Evolutionary conservation across 2,797 vertebrate genomes (phyloP).

Genomic region (Enteromius unitaeniatus): DNA sequence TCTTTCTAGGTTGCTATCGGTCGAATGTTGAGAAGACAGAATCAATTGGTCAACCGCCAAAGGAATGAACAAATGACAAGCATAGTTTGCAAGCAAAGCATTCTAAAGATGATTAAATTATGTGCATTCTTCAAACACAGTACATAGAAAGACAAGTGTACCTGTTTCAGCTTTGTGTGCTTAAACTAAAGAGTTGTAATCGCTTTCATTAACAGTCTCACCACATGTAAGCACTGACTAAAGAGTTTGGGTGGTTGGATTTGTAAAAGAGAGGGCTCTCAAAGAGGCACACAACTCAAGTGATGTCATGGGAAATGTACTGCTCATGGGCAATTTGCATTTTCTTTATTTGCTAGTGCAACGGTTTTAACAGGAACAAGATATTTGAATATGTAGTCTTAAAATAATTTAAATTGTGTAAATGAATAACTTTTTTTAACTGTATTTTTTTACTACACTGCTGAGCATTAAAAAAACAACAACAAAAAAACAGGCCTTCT

Average conservation of each 20-base stretch:
- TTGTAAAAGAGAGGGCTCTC: slow-evolving; percentile 21
- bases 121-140: not conserved
- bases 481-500: too few species aligned
- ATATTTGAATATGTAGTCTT: not conserved
- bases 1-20: not conserved
- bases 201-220: slow-evolving; percentile 33
- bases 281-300: slow-evolving; percentile 34
- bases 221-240: slow-evolving; percentile 12
- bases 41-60: not conserved
- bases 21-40: not conserved
- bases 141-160: not conserved
- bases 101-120: slow-evolving; percentile 6
- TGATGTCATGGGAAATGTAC: slow-evolving; percentile 46
- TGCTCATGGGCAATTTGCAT: slow-evolving; percentile 34
- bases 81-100: not conserved
- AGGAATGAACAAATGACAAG: not conserved
- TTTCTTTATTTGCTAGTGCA: slow-evolving; percentile 34
- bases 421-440: too few species aligned
- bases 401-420: not conserved
- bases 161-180: slow-evolving; percentile 5
- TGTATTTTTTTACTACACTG: not conserved
- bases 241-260: slow-evolving; percentile 9
- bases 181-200: not conserved
- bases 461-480: not conserved
- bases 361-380: slow-evolving; percentile 9